phyloP scores from a whole-genome alignment of 2,888 invertebrate genomes.

The Embidobia sp. region DNA sequence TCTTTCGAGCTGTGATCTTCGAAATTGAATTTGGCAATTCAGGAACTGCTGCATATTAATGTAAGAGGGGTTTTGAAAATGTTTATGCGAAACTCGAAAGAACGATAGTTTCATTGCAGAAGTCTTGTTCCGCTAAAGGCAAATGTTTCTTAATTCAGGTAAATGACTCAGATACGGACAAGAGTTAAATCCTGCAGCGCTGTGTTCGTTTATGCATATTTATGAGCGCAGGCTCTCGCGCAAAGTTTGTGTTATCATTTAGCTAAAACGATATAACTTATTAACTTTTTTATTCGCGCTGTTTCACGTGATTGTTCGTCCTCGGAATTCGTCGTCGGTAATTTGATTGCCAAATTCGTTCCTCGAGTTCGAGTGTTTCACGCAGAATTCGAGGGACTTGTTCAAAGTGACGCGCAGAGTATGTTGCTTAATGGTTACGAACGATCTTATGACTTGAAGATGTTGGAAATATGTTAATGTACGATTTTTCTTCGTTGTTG shows the following conservation, averaged over 20 bases:
- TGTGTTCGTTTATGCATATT: constrained; percentile 59
- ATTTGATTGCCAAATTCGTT: constrained; percentile 8
- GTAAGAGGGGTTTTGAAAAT: constrained; percentile 49
- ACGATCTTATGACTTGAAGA: too few relatives aligned
- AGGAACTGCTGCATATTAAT: constrained; percentile 47
- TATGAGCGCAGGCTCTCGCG: constrained; percentile 53
- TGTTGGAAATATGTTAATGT: too few relatives aligned
- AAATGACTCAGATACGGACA: constrained; percentile 57
- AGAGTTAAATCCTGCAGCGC: constrained; percentile 48
- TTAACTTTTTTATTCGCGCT: constrained; percentile 24
- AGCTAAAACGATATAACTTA: constrained; percentile 36
- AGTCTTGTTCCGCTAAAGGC: constrained; percentile 53
- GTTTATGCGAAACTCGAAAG: constrained; percentile 52
- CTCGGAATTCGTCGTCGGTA: constrained; percentile 9
- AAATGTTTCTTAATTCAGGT: constrained; percentile 58
- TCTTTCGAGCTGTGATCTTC: too few relatives aligned
- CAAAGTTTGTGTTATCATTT: constrained; percentile 57
- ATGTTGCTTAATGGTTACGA: too few relatives aligned
- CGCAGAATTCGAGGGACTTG: too few relatives aligned
- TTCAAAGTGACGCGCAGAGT: too few relatives aligned
- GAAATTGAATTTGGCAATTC: constrained; percentile 28
- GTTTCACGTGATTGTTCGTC: constrained; percentile 10
- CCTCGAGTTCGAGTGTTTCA: too few relatives aligned
- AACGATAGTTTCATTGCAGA: constrained; percentile 53
- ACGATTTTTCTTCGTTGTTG: too few relatives aligned